Conservation (phyloP, 2,888 invertebrate species). For the Philereme transversata region DNA sequence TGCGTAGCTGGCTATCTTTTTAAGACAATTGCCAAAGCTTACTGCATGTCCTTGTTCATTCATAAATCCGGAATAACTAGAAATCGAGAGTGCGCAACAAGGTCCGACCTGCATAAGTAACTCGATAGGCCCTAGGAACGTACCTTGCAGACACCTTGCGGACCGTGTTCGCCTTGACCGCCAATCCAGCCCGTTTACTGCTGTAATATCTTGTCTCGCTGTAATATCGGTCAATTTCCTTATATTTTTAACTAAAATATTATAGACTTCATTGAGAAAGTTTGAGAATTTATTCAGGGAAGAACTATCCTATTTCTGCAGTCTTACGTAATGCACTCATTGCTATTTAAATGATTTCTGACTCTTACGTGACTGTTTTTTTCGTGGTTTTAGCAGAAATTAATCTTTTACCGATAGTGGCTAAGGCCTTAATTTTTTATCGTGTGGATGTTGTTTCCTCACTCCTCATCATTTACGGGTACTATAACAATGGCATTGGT, state of each 20-base stretch:
- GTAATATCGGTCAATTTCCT: too few species aligned
- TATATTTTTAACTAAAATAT: too few species aligned
- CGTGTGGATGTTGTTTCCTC: not conserved
- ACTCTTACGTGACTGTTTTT: too few species aligned
- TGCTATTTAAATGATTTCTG: too few species aligned
- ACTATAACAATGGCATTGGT: too few species aligned
- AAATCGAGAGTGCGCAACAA: slow-evolving; percentile 15
- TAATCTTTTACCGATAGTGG: too few species aligned
- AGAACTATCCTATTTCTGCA: too few species aligned
- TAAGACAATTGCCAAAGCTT: not conserved
- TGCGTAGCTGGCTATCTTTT: not conserved
- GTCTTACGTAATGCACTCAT: too few species aligned
- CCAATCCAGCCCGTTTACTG: slow-evolving; percentile 47
- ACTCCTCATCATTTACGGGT: too few species aligned
- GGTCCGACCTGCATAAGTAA: slow-evolving; percentile 40
- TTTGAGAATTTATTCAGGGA: too few species aligned
- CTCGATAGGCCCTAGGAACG: slow-evolving; percentile 42
- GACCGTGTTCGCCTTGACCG: slow-evolving; percentile 63
- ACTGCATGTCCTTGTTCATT: slow-evolving; percentile 10
- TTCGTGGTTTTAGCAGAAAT: too few species aligned
- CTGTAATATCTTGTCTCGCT: slow-evolving; percentile 7
- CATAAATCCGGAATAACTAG: slow-evolving; percentile 20
- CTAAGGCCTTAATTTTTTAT: not conserved
- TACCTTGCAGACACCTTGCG: slow-evolving; percentile 46
- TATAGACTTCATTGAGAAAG: too few species aligned